phyloP scores from a whole-genome alignment of 2,888 invertebrate genomes.

The Dendrolimus houi region DNA sequence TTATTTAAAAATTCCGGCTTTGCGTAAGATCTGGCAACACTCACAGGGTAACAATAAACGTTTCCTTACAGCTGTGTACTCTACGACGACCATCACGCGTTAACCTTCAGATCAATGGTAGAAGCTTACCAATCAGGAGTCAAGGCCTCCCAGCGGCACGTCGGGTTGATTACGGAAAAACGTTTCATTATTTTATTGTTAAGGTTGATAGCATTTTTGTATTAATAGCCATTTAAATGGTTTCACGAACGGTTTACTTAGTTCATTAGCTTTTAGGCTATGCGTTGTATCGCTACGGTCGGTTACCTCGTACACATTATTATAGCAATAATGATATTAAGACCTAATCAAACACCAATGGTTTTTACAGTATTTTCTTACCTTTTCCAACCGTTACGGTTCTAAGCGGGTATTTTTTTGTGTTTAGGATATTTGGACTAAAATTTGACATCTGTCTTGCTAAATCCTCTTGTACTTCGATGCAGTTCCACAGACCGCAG shows the following conservation, averaged over 20 bases:
- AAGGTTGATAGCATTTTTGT: neutral
- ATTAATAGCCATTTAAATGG: neutral
- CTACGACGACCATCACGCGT: neutral
- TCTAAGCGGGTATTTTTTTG: too few relatives aligned
- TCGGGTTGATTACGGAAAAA: neutral
- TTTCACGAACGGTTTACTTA: neutral
- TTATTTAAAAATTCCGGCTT: neutral
- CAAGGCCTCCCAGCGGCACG: neutral
- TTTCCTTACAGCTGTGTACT: neutral
- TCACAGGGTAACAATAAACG: neutral
- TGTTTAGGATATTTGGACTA: too few relatives aligned
- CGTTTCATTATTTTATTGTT: neutral
- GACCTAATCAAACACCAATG: too few relatives aligned
- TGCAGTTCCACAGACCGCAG: too few relatives aligned
- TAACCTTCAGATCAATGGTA: slow-evolving; percentile 1
- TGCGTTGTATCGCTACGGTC: too few relatives aligned
- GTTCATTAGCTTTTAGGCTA: neutral
- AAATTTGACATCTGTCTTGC: too few relatives aligned
- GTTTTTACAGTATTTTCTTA: too few relatives aligned
- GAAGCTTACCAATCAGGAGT: slow-evolving; percentile 8
- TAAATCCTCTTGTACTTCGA: too few relatives aligned
- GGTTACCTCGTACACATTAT: too few relatives aligned
- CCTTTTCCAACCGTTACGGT: too few relatives aligned
- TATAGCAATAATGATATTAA: too few relatives aligned
- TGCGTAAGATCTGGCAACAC: neutral